Percentiles rank a stretch among this genome's conserved stretches.
phyloP scores from a whole-genome alignment of 2,888 invertebrate species.

The Ryuthela nishihirai region DNA sequence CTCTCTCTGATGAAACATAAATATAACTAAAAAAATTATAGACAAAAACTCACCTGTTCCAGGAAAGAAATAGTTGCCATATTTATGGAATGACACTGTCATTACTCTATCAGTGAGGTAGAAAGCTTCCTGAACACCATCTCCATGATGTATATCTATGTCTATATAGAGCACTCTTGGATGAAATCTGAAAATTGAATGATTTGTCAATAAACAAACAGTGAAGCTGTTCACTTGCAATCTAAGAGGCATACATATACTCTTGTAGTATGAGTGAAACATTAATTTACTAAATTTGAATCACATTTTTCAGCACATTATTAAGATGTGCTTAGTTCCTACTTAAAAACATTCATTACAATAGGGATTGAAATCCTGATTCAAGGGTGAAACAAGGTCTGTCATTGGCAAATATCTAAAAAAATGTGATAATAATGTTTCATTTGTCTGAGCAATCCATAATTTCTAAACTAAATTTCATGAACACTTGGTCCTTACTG shows the following conservation, averaged over 20 bases:
- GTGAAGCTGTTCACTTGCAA: background rate
- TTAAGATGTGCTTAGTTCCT: too few species aligned
- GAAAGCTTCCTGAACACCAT: slow-evolving; percentile 96
- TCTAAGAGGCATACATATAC: too few species aligned
- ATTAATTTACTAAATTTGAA: too few species aligned
- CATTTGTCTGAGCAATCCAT: background rate
- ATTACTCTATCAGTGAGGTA: slow-evolving; percentile 96
- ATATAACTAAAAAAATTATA: background rate
- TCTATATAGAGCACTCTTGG: slow-evolving; percentile 95
- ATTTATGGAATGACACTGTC: slow-evolving; percentile 99
- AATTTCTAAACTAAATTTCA: background rate
- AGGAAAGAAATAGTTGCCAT: slow-evolving; percentile 96
- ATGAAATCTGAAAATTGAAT: slow-evolving; percentile 75
- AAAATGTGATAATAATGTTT: background rate
- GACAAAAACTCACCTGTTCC: slow-evolving; percentile 68
- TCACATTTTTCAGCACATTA: too few species aligned
- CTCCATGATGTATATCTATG: slow-evolving; percentile 97
- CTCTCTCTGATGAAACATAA: too few species aligned
- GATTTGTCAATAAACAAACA: slow-evolving; percentile 10
- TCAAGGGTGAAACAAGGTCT: too few species aligned
- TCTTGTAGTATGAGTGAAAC: too few species aligned
- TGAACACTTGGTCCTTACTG: background rate
- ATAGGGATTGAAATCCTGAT: too few species aligned
- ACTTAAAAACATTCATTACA: too few species aligned
- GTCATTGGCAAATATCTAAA: too few species aligned